Conservation (phyloP, 2,888 invertebrate species). For the Gari tellinella region DNA sequence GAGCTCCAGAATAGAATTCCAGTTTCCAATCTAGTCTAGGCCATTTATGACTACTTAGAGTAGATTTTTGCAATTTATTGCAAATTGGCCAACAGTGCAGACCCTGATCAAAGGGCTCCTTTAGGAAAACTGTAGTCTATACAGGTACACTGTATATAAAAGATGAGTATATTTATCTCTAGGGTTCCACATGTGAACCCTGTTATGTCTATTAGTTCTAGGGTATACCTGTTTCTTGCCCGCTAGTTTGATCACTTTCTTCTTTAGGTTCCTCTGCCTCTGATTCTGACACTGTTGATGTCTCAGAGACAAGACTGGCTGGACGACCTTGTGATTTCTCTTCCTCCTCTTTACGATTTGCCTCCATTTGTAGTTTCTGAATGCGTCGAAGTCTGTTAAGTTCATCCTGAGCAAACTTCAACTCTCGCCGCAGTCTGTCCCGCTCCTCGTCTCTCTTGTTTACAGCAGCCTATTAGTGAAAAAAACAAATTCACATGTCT, state of each 20-base stretch:
- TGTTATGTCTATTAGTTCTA: too few species aligned
- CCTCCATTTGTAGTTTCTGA: conserved; percentile 59
- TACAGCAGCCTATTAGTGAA: conserved; percentile 88
- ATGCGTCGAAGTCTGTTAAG: conserved; percentile 73
- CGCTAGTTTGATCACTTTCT: conserved; percentile 54
- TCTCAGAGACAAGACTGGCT: conserved; percentile 64
- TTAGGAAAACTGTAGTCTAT: too few species aligned
- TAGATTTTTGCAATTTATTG: background rate
- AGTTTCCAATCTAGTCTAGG: background rate
- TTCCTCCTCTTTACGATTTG: conserved; percentile 27
- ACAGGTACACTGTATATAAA: too few species aligned
- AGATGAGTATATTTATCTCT: too few species aligned
- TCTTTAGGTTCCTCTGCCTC: conserved; percentile 51
- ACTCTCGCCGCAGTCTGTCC: conserved; percentile 89
- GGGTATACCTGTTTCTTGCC: conserved; percentile 46
- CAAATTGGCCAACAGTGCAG: too few species aligned
- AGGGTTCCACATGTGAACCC: background rate
- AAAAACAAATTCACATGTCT: background rate
- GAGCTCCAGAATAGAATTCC: conserved; percentile 4
- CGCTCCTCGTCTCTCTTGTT: conserved; percentile 91
- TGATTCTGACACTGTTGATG: conserved; percentile 65
- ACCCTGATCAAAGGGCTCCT: too few species aligned
- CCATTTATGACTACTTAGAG: too few species aligned
- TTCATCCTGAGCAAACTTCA: conserved; percentile 90
- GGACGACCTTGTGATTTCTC: conserved; percentile 58